Evolutionary conservation across 2,113 vertebrate species (phyloP), one percentile per base, ranked within the genome.

Genomic region (Malurus cyaneus): DNA sequence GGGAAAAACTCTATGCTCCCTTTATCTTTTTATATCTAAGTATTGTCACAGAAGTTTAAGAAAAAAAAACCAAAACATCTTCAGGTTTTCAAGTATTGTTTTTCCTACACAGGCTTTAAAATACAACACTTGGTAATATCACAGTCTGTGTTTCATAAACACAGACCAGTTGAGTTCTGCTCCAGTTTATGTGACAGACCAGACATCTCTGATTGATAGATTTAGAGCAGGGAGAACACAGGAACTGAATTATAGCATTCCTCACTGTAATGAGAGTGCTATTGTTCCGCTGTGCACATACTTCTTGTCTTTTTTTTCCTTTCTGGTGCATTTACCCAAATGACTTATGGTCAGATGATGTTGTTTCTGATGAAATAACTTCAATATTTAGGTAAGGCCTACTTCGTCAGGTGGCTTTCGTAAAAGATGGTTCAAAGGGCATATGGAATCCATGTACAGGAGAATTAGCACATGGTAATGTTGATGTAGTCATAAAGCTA

Each of bases 141-240:
- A 64, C 32, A 77, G 44, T 54, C 34, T 78, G 17, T 65, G 41
- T 80, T 90, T 67, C 18, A 8, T 47, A 77, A 87, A 44, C 21
- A 34, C 25, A 90, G 24, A 52, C 47, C 3, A 18, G 0, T 24
- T 82, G 20, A 83, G 36, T 81, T 95, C 60, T 96, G 41, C 61
- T 66, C 64, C 28, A 34, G 52, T 86, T 95, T 84, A 49, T 15
- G 9, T 77, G 78, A 71, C 0, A 47, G 81, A 69, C 46, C 79
- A 79, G 81, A 79, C 57, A 86, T 76, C 34, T 84, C 60, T 91
- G 85, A 95, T 6, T 78, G 91, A 91, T 88, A 77, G 88, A 93
- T 88, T 53, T 60, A 49, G 81, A 92, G 86, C 84, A 95, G 59
- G n/a, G 32, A 82, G 50, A 67, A 49, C 1, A 5, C 56, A 62